These are phyloP conservation scores for Tachysurus fulvidraco DNA, from an alignment of 2,113 vertebrate genomes.

Conservation along the genomic window DNA sequence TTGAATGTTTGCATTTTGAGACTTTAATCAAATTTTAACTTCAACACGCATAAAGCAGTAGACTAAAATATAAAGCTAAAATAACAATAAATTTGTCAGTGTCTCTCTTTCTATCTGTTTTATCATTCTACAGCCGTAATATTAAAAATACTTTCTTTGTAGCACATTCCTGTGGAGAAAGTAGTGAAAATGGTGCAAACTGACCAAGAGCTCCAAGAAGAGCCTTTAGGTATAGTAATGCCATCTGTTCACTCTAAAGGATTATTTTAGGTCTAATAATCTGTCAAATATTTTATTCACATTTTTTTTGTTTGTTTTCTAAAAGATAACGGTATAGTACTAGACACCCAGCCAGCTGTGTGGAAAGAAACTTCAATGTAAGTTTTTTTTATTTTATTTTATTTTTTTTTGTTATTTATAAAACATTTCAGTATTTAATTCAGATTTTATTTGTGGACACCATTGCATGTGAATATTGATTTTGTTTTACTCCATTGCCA, in stretches of 20 bases:
- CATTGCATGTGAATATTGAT: not conserved
- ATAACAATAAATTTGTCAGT: not conserved
- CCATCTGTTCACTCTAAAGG: not conserved
- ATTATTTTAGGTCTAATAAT: slow-evolving; percentile 12
- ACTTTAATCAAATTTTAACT: not conserved
- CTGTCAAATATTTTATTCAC: not conserved
- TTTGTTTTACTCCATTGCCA: slow-evolving; percentile 23
- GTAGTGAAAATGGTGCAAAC: slow-evolving; percentile 50
- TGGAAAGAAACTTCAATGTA: slow-evolving; percentile 70
- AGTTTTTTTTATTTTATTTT: slow-evolving; percentile 66
- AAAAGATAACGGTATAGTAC: slow-evolving; percentile 74
- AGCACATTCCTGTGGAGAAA: slow-evolving; percentile 64
- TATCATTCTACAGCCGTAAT: not conserved
- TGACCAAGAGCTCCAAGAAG: slow-evolving; percentile 50
- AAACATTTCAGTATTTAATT: not conserved
- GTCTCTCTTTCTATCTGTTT: not conserved
- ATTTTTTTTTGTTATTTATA: not conserved
- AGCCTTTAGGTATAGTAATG: slow-evolving; percentile 60
- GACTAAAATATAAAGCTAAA: not conserved
- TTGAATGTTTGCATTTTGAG: not conserved
- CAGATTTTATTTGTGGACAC: not conserved
- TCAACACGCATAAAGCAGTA: not conserved
- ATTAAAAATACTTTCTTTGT: slow-evolving; percentile 10
- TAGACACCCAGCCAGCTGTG: slow-evolving; percentile 74
- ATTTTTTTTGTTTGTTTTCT: slow-evolving; percentile 51